Base-by-base conservation (phyloP, 2,888 invertebrate genomes). In the Latrodectus elegans region DNA sequence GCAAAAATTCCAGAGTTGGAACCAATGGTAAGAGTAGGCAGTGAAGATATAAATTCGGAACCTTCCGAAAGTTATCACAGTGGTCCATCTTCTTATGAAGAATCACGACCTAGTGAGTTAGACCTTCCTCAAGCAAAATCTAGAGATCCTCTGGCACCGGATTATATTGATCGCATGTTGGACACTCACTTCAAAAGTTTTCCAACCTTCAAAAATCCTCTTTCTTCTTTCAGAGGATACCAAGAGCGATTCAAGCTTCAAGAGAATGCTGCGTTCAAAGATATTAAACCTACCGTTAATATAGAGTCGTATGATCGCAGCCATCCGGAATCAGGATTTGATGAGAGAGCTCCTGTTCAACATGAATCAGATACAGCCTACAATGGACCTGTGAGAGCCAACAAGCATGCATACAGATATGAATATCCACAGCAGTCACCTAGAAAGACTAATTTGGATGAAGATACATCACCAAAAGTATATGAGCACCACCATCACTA, bases 161-260 rank as follows among this genome's bases (percentile, higher is more conserved):
- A 84, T 17, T 88, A 88, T 52, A 88, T 88, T 11, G 88, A 88
- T 55, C 53, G 60, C 1, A 88, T 88, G 88, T 26, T 88, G 26
- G 88, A 83, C 11, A 68, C 79, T 14, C 88, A 88, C 52, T 88
- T 88, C 68, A 83, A 70, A 55, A 84, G 79, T 70, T 88, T 88
- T 68, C 75, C 79, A 26, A 64, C 78, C 9, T 83, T 83, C 65
- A 78, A 26, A 64, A 83, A 88, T 17, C 88, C 88, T 3, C 55
- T 88, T 3, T 55, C 88, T 8, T 88, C 83, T 9, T 83, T 88
- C 49, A 83, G 65, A 70, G 83, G 83, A 0, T 83, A 83, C 17
- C 88, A 88, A 17, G 88, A 83, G 14, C 72, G 88, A 65, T 83
- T 88, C 70, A 88, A 88, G 17, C 78, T 88, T 15, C 77, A 78